These are phyloP conservation scores for Chloroclysta siterata DNA, from an alignment of 2,888 invertebrate species.

Conservation along the genomic window DNA sequence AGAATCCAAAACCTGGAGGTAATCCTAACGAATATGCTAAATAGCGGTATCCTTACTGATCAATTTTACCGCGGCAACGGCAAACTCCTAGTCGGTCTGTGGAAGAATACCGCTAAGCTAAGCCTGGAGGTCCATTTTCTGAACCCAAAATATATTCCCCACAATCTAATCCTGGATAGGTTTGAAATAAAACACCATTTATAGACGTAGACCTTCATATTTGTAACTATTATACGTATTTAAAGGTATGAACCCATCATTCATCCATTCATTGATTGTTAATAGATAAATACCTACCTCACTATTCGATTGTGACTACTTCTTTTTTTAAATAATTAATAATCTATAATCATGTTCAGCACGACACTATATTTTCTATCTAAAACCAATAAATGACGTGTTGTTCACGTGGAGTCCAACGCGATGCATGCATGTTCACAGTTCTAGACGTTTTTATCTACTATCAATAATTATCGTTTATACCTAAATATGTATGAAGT, in stretches of 20 bases:
- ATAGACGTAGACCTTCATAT: constrained; percentile 1
- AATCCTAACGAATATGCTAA: constrained; percentile 63
- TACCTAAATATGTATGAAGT: neutral
- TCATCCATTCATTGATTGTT: neutral
- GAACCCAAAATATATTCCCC: constrained; percentile 37
- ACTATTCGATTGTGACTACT: constrained; percentile 11
- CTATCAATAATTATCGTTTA: constrained; percentile 4
- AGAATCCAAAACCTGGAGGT: constrained; percentile 68
- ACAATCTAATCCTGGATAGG: constrained; percentile 37
- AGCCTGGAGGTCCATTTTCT: constrained; percentile 44
- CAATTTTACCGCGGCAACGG: constrained; percentile 60
- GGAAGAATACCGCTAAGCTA: constrained; percentile 53
- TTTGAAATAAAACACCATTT: constrained; percentile 24
- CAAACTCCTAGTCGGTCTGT: constrained; percentile 57
- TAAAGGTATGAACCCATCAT: neutral
- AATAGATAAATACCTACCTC: neutral
- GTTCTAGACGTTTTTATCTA: constrained; percentile 22
- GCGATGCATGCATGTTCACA: neutral
- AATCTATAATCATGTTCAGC: neutral
- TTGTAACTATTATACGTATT: neutral
- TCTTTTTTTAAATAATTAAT: constrained; percentile 3
- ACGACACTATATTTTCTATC: constrained; percentile 12
- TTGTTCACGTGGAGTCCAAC: constrained; percentile 1
- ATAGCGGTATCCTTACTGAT: constrained; percentile 59
- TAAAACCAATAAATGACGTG: constrained; percentile 13